These are phyloP conservation scores for Allobates femoralis DNA, from an alignment of 2,797 vertebrate species.

Conservation along the genomic window DNA sequence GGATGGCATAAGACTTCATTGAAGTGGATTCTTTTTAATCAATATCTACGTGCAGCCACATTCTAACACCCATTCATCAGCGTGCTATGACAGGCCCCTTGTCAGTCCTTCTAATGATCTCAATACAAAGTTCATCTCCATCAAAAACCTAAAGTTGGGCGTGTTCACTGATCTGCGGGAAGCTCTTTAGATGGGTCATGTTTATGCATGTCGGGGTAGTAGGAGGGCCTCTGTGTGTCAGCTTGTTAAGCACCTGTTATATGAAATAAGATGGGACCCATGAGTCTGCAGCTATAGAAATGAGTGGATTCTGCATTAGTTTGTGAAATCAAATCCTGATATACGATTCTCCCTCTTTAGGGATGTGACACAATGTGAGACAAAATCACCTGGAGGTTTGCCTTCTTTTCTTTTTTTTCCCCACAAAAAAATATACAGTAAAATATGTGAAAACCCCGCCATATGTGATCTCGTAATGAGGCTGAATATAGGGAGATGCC, in stretches of 20 bases:
- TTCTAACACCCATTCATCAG: conserved; percentile 46
- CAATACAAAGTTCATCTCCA: conserved; percentile 19
- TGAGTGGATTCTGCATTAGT: too few species aligned
- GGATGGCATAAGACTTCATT: conserved; percentile 1
- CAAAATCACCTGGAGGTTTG: too few species aligned
- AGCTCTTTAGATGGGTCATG: conserved; percentile 35
- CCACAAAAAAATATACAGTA: too few species aligned
- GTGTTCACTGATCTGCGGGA: conserved; percentile 23
- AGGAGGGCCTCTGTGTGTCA: conserved; percentile 26
- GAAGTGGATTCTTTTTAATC: conserved; percentile 51
- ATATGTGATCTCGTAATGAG: too few species aligned
- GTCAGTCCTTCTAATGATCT: conserved; percentile 33
- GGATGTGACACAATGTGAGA: too few species aligned
- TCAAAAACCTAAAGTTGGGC: conserved; percentile 42
- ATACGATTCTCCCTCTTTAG: too few species aligned
- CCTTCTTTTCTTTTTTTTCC: too few species aligned
- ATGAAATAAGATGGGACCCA: not conserved
- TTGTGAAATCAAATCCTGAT: too few species aligned
- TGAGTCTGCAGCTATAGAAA: conserved; percentile 16
- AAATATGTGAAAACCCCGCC: too few species aligned
- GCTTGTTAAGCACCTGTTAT: conserved; percentile 55
- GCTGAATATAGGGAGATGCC: too few species aligned
- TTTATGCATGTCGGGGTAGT: conserved; percentile 50
- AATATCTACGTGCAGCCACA: conserved; percentile 24
- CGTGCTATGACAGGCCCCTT: conserved; percentile 41